phyloP scores from a whole-genome alignment of 2,797 vertebrate genomes.

The Petrocephalus schoutedeni region DNA sequence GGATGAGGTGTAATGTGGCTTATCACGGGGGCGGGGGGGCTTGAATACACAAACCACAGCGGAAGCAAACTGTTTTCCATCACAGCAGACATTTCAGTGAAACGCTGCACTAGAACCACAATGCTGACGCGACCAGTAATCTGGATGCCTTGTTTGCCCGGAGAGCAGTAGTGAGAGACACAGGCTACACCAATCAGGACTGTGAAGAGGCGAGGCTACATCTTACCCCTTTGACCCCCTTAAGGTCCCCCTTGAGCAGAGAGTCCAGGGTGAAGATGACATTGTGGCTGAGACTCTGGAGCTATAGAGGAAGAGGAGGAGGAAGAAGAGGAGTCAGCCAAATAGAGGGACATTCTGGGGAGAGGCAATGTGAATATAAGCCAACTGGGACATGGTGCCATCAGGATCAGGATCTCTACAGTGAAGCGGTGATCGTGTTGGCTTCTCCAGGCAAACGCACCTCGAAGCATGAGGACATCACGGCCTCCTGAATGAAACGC shows the following conservation, averaged over 20 bases:
- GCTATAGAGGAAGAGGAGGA: conserved; percentile 49
- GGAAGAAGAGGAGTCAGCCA: neutral
- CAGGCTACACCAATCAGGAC: neutral
- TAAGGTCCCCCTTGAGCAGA: conserved; percentile 80
- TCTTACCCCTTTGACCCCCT: conserved; percentile 86
- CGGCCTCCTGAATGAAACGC: neutral
- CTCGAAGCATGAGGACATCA: neutral
- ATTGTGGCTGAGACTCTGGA: conserved; percentile 83
- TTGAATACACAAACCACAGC: neutral
- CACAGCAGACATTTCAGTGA: neutral
- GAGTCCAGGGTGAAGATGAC: conserved; percentile 87
- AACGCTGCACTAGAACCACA: neutral
- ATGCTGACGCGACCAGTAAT: neutral
- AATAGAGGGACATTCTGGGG: neutral
- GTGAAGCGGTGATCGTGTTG: neutral
- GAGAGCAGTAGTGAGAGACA: neutral
- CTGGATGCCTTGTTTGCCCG: neutral
- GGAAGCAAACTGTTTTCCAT: neutral
- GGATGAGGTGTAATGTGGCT: neutral
- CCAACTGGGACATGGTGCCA: neutral
- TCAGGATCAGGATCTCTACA: neutral
- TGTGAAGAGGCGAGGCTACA: conserved; percentile 16
- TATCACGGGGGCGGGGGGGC: neutral
- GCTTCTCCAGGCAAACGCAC: neutral
- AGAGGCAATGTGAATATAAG: neutral